Evolutionary conservation across 1,140 invertebrate species (phyloP).

Genomic region (Akabosia matsudoensis): DNA sequence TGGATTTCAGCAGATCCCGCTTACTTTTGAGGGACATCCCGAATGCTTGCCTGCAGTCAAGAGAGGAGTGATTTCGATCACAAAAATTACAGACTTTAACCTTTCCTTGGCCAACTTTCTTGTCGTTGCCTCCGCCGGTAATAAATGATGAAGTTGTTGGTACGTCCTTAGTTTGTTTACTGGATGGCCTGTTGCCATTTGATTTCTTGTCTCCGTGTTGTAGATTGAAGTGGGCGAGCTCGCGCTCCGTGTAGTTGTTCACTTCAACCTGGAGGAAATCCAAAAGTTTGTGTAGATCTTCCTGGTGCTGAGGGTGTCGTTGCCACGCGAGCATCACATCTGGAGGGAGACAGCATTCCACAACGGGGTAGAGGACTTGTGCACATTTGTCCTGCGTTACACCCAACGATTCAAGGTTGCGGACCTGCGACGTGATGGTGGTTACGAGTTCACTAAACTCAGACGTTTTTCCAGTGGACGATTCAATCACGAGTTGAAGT

Average conservation of each 20-base stretch:
- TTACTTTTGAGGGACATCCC: background rate
- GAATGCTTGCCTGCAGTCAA: background rate
- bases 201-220: background rate
- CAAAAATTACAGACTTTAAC: background rate
- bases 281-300: background rate
- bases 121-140: background rate
- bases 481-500: background rate
- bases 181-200: background rate
- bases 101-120: background rate
- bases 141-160: background rate
- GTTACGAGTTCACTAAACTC: constrained; percentile 34
- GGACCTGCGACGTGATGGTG: constrained; percentile 43
- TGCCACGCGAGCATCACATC: constrained; percentile 49
- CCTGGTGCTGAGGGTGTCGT: constrained; percentile 25
- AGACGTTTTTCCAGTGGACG: background rate
- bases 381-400: constrained; percentile 51
- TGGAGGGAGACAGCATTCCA: constrained; percentile 50
- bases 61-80: background rate
- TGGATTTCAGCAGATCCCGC: background rate
- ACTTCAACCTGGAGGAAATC: constrained; percentile 1
- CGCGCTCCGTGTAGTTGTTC: background rate
- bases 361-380: constrained; percentile 50
- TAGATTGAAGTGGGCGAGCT: background rate
- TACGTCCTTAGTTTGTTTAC: no score
- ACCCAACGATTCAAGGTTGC: constrained; percentile 50